These are phyloP conservation scores for Melinopterus prodromus DNA, from an alignment of 2,888 invertebrate genomes.

Conservation along the genomic window DNA sequence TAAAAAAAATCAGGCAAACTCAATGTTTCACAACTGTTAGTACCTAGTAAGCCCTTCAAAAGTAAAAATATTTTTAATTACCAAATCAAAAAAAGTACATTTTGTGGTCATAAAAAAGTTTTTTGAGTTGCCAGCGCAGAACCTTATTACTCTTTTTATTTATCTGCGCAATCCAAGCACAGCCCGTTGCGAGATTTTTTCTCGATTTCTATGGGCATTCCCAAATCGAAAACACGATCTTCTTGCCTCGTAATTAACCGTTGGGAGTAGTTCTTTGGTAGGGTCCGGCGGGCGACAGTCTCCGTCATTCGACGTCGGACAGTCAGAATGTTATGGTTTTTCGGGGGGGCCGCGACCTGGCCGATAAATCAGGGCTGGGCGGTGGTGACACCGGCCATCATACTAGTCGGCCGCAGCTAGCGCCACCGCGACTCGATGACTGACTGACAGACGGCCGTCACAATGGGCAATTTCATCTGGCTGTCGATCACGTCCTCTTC, in stretches of 20 bases:
- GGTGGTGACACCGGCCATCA: conserved; percentile 26
- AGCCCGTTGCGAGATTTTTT: background rate
- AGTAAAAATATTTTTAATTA: too few relatives aligned
- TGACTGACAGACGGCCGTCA: conserved; percentile 8
- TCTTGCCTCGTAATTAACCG: background rate
- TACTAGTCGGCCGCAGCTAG: conserved; percentile 25
- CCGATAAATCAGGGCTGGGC: conserved; percentile 14
- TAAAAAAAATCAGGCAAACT: too few relatives aligned
- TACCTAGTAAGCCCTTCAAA: too few relatives aligned
- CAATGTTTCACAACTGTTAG: too few relatives aligned
- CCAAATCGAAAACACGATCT: background rate
- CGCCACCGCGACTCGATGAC: conserved; percentile 10
- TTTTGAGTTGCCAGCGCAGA: background rate
- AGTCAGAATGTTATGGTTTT: conserved; percentile 23
- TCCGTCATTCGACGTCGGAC: background rate
- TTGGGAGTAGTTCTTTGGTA: background rate
- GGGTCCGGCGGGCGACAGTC: background rate
- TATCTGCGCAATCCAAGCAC: background rate
- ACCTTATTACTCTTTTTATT: background rate
- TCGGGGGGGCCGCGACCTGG: background rate
- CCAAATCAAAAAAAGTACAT: too few relatives aligned
- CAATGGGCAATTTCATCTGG: conserved; percentile 25
- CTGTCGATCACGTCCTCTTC: conserved; percentile 25
- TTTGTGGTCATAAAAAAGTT: background rate
- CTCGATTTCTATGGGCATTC: background rate